Evolutionary conservation across 23 tunicate genomes (phyloP).

Genomic region (Trididemnum miniatum): DNA sequence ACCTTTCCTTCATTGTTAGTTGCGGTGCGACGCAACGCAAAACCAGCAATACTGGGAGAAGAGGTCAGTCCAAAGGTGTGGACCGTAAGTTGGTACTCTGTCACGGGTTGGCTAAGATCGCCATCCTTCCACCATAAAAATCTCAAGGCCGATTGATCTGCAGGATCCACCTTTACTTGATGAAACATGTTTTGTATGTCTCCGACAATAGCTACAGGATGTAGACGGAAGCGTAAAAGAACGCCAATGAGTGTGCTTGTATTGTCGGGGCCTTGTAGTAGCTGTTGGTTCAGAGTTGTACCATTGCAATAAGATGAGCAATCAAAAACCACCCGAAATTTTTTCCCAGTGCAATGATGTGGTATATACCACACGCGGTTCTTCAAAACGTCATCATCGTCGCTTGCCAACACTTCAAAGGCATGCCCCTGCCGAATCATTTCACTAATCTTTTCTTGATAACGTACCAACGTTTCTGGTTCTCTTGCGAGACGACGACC

Average conservation of each 20-base stretch:
- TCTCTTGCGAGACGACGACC: background rate
- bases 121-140: slow-evolving; percentile 42
- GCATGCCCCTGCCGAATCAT: background rate
- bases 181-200: slow-evolving; percentile 16
- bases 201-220: slow-evolving; percentile 13
- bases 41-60: slow-evolving; percentile 25
- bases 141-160: slow-evolving; percentile 4
- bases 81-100: slow-evolving; percentile 30
- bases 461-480: background rate
- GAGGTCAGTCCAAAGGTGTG: background rate
- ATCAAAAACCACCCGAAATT: slow-evolving; percentile 34
- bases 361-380: slow-evolving; percentile 33
- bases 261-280: slow-evolving; percentile 36
- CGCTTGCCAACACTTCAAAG: background rate
- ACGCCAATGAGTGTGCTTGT: slow-evolving; percentile 33
- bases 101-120: background rate
- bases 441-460: slow-evolving; percentile 28
- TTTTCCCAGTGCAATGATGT: slow-evolving; percentile 31
- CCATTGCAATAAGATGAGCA: slow-evolving; percentile 10
- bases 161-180: slow-evolving; percentile 12
- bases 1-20: background rate
- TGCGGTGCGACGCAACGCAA: background rate
- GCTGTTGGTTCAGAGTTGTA: slow-evolving; percentile 19
- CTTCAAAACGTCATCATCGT: background rate
- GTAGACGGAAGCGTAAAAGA: slow-evolving; percentile 13